These are phyloP conservation scores for Ptilodon capucinus DNA, from an alignment of 2,888 invertebrate genomes.

Conservation along the genomic window DNA sequence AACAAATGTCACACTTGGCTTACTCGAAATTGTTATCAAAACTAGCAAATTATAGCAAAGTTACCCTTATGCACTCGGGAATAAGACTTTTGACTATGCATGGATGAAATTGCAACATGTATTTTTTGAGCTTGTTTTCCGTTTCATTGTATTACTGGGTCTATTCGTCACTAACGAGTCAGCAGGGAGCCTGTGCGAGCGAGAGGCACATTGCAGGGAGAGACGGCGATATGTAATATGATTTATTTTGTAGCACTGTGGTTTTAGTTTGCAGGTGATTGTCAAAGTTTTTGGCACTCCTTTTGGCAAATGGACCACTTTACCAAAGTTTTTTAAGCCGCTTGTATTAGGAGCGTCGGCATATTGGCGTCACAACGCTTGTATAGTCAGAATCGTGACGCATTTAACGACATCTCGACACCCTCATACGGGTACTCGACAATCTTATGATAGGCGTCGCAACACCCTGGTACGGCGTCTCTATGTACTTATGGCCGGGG, in stretches of 20 bases:
- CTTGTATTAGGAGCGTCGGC: too few species aligned
- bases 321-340: too few species aligned
- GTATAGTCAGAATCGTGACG: too few species aligned
- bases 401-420: too few species aligned
- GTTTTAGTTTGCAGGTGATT: slow-evolving; percentile 39
- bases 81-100: slow-evolving; percentile 18
- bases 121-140: slow-evolving; percentile 74
- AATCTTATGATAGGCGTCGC: too few species aligned
- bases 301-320: slow-evolving; percentile 33
- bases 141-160: slow-evolving; percentile 74
- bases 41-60: slow-evolving; percentile 13
- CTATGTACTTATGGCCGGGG: too few species aligned
- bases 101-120: slow-evolving; percentile 34
- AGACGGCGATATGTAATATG: slow-evolving; percentile 43
- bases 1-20: slow-evolving; percentile 70
- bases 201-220: slow-evolving; percentile 40
- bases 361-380: too few species aligned
- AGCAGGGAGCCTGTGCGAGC: slow-evolving; percentile 58
- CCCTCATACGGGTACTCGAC: too few species aligned
- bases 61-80: slow-evolving; percentile 14
- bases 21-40: slow-evolving; percentile 23
- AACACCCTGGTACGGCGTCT: too few species aligned
- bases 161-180: slow-evolving; percentile 76
- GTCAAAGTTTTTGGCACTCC: slow-evolving; percentile 41
- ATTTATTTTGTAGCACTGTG: slow-evolving; percentile 64